These are phyloP conservation scores for Callithrix jacchus DNA, from an alignment of 2,113 vertebrate species.

Conservation along the genomic window DNA sequence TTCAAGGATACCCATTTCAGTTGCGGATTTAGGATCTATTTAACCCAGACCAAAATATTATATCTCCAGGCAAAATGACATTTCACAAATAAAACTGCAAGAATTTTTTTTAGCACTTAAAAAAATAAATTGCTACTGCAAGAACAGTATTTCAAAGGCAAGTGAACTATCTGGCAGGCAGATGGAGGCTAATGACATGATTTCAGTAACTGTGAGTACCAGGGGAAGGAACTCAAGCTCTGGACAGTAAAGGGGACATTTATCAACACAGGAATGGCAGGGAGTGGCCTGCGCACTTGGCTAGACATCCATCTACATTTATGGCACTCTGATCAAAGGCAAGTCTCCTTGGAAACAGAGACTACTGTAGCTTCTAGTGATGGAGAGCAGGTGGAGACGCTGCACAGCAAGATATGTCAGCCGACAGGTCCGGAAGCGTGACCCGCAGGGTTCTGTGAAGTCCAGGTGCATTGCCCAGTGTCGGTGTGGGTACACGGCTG, in stretches of 20 bases:
- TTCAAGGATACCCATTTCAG: slow-evolving; percentile 44
- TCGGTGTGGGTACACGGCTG: rapidly evolving
- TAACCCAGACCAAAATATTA: slow-evolving; percentile 46
- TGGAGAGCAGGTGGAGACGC: background rate
- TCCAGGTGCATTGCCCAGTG: background rate
- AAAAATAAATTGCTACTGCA: slow-evolving; percentile 36
- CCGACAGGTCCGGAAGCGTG: background rate
- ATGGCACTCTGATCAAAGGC: background rate
- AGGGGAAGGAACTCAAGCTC: background rate
- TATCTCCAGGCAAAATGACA: slow-evolving; percentile 55
- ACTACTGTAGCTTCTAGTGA: background rate
- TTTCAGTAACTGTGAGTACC: background rate
- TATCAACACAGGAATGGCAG: background rate
- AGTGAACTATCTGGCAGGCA: background rate
- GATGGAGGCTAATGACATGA: background rate
- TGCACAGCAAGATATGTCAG: background rate
- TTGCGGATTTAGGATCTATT: slow-evolving; percentile 31
- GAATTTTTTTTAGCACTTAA: slow-evolving; percentile 21
- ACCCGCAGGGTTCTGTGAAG: background rate
- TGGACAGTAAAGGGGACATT: background rate
- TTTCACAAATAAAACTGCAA: slow-evolving; percentile 55
- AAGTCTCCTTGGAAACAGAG: background rate
- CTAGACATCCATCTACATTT: background rate
- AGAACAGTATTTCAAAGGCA: slow-evolving; percentile 53
- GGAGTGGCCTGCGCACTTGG: rapidly evolving